Conservation (phyloP, 1,140 invertebrate species). For the Cydia pomonella region DNA sequence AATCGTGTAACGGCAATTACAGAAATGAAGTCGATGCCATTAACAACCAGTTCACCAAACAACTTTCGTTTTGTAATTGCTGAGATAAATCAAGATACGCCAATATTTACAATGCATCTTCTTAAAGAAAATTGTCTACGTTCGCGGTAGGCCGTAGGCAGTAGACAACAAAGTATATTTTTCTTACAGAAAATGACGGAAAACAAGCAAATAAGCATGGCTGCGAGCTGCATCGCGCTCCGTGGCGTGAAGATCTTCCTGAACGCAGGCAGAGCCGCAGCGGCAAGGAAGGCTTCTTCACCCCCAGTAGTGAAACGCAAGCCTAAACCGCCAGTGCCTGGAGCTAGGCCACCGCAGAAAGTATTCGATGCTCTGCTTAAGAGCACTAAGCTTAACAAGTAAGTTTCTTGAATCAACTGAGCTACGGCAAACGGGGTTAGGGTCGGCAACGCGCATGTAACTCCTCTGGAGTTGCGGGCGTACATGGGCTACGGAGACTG, state of each 20-base stretch:
- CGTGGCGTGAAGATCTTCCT: slow-evolving; percentile 63
- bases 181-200: slow-evolving; percentile 49
- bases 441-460: too few relatives aligned
- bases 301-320: slow-evolving; percentile 38
- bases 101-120: too few relatives aligned
- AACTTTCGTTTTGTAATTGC: too few relatives aligned
- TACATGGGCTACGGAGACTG: too few relatives aligned
- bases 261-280: slow-evolving; percentile 51
- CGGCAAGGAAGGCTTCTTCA: slow-evolving; percentile 40
- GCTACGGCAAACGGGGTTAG: too few relatives aligned
- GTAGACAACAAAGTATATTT: slow-evolving; percentile 29
- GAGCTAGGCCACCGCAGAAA: slow-evolving; percentile 52
- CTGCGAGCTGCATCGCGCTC: slow-evolving; percentile 66
- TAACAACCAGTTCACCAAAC: too few relatives aligned
- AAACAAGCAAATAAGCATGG: slow-evolving; percentile 65
- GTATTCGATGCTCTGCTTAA: slow-evolving; percentile 53
- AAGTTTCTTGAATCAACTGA: slow-evolving; percentile 36
- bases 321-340: slow-evolving; percentile 49
- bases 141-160: too few relatives aligned
- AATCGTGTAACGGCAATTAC: too few relatives aligned
- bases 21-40: too few relatives aligned
- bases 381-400: slow-evolving; percentile 63
- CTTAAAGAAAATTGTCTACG: too few relatives aligned
- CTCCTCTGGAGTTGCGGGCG: too few relatives aligned
- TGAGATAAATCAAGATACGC: too few relatives aligned